phyloP scores from a whole-genome alignment of 2,797 vertebrate species.

The Chaetophractus vellerosus region DNA sequence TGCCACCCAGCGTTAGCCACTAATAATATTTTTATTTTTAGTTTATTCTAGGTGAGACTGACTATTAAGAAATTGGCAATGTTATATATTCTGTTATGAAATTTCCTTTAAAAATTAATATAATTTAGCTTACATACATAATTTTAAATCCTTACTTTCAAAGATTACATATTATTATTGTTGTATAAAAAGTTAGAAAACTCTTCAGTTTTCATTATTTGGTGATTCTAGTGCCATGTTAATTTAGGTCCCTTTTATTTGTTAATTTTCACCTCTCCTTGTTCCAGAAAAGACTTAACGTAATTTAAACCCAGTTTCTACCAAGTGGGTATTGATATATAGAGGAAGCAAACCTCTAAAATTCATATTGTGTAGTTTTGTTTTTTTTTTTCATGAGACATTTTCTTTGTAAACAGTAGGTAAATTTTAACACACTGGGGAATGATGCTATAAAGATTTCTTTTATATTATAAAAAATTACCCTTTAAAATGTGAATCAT shows the following conservation, averaged over 20 bases:
- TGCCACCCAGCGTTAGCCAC: neutral
- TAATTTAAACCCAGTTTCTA: conserved; percentile 15
- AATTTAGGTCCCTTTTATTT: neutral
- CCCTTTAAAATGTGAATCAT: neutral
- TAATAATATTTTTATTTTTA: conserved; percentile 31
- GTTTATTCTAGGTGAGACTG: conserved; percentile 21
- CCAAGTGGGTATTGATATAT: neutral
- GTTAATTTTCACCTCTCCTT: neutral
- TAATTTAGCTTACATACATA: neutral
- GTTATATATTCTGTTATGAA: conserved; percentile 13
- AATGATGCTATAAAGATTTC: neutral
- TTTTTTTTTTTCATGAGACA: neutral
- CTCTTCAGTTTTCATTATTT: conserved; percentile 26
- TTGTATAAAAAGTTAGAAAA: neutral
- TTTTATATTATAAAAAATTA: conserved; percentile 35
- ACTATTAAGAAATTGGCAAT: conserved; percentile 9
- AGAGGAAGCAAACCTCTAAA: conserved; percentile 6
- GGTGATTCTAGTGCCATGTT: conserved; percentile 30
- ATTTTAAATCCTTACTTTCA: conserved; percentile 34
- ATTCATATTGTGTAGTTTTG: neutral
- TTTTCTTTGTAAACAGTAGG: conserved; percentile 7
- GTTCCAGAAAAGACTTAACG: conserved; percentile 43
- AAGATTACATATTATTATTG: conserved; percentile 42
- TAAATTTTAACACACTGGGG: neutral
- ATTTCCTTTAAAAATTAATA: conserved; percentile 54